Percentiles rank a stretch among this genome's conserved stretches.
Evolutionary conservation across 2,797 vertebrate genomes (phyloP).

Genomic region (Dallia pectoralis): DNA sequence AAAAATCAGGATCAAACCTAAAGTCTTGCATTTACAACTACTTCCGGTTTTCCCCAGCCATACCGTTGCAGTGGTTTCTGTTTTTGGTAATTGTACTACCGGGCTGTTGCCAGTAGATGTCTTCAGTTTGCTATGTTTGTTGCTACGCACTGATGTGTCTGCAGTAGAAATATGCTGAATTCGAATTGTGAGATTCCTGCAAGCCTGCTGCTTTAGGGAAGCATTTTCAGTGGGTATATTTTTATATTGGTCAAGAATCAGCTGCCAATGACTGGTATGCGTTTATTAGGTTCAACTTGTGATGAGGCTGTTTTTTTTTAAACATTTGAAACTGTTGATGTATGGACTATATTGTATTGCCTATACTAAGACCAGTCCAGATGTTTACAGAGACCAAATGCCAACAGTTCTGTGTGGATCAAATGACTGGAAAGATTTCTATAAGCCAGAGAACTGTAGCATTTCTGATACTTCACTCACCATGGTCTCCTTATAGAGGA

Average conservation of each 20-base stretch:
- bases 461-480: slow-evolving; percentile 57
- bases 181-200: not conserved
- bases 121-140: slow-evolving; percentile 9
- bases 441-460: slow-evolving; percentile 68
- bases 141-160: not conserved
- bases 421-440: slow-evolving; percentile 56
- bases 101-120: slow-evolving; percentile 37
- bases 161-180: not conserved
- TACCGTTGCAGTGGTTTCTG: too few relatives aligned
- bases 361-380: slow-evolving; percentile 33
- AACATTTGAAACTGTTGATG: not conserved
- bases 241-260: too few relatives aligned
- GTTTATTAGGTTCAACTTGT: not conserved
- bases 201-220: not conserved
- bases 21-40: too few relatives aligned
- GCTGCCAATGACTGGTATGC: too few relatives aligned
- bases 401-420: slow-evolving; percentile 28
- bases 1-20: too few relatives aligned
- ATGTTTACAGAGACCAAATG: slow-evolving; percentile 36
- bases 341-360: not conserved
- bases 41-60: not conserved
- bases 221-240: too few relatives aligned
- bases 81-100: not conserved
- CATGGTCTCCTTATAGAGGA: slow-evolving; percentile 49
- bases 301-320: not conserved